Base-by-base conservation (phyloP, 2,113 vertebrate genomes). In the Aix galericulata region DNA sequence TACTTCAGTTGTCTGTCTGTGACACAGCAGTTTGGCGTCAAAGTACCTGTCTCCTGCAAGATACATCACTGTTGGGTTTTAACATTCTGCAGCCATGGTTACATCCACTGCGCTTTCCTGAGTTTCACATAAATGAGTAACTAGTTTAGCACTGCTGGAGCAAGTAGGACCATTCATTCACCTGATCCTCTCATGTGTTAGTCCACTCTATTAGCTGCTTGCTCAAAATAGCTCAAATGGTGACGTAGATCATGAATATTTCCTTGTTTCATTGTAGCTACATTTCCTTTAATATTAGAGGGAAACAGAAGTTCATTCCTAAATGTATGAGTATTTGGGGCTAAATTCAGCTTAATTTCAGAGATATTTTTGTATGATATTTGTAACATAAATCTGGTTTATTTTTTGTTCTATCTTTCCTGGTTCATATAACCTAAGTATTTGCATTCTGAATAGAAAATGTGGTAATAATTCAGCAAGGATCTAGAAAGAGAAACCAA, bases 391-490 rank as follows among this genome's bases (percentile, higher is more conserved):
- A 86, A 34, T 0, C 1, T 11, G 9, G 40, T 46, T 52, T 40
- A 8, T 56, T 46, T 72, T 53, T 32, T 73, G 29, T 67, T 69
- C 34, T 72, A 6, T 44, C 26, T 78, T 91, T 42, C 48, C 18
- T 72, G 4, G 13, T 73, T 82, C 48, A 23, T 73, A 64, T 40
- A 78, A 75, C 11, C 22, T 50, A 44, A 44, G 26, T 88, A 79
- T 42, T 59, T 81, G 40, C 23, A 58, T 86, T 91, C 88, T 91
- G 14, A 90, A 76, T 6, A 27, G 36, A 13, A 92, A 95, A 73
- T 32, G 31, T 56, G 42, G 23, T 38, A 78, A 94, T 88, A 95
- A 92, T 79, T 91, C 77, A 91, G 11, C 13, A 62, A 94, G 20
- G 32, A 80, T 62, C 11, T 11, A 59, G 77, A 76, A 92, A 79